These are phyloP conservation scores for Nansenia antarctica DNA, from an alignment of 2,113 vertebrate species.

Conservation along the genomic window DNA sequence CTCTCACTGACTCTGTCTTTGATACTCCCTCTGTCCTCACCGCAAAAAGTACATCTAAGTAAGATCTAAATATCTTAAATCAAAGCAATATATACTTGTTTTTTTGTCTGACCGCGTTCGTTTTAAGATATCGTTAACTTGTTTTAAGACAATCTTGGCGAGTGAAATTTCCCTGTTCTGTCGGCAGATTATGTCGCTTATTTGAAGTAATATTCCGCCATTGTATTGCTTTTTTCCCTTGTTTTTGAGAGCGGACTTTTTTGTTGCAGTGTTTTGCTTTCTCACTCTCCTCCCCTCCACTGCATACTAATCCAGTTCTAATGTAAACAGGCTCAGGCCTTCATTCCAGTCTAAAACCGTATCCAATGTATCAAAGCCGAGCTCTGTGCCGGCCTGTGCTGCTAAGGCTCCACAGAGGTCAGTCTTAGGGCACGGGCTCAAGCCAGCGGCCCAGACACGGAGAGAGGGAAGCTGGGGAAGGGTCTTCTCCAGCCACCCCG, in stretches of 20 bases:
- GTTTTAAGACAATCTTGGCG: too few species aligned
- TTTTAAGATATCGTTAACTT: too few species aligned
- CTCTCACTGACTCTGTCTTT: not conserved
- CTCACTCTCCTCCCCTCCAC: constrained; percentile 39
- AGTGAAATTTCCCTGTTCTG: too few species aligned
- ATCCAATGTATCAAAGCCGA: constrained; percentile 75
- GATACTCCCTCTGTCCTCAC: not conserved
- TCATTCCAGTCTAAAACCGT: constrained; percentile 58
- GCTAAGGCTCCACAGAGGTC: constrained; percentile 59
- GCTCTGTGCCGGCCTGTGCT: constrained; percentile 54
- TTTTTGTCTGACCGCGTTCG: too few species aligned
- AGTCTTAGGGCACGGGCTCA: constrained; percentile 59
- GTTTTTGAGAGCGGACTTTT: too few species aligned
- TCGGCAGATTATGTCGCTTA: too few species aligned
- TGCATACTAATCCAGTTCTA: constrained; percentile 55
- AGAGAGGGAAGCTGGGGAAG: constrained; percentile 41
- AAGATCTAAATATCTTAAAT: too few species aligned
- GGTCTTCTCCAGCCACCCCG: not conserved
- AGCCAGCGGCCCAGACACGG: constrained; percentile 1
- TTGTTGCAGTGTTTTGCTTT: too few species aligned
- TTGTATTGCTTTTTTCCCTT: too few species aligned
- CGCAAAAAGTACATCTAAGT: too few species aligned
- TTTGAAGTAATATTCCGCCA: too few species aligned
- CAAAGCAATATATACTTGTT: too few species aligned
- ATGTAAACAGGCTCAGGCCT: constrained; percentile 54